These are phyloP conservation scores for Dryadula phaetusa DNA, from an alignment of 2,888 invertebrate species.

Conservation along the genomic window DNA sequence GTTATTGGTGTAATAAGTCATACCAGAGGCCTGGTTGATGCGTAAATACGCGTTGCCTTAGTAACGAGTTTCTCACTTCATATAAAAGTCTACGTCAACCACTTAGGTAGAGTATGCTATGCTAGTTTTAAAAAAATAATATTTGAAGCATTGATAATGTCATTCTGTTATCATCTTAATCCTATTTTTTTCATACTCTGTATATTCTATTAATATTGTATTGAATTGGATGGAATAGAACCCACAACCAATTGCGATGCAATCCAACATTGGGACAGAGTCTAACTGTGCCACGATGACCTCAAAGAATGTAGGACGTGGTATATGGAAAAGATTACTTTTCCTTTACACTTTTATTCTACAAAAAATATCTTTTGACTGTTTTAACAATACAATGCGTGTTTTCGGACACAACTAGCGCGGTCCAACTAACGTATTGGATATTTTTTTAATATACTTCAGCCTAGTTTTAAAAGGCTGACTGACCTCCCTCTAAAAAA, in stretches of 20 bases:
- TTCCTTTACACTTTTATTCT: background rate
- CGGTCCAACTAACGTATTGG: slow-evolving; percentile 1
- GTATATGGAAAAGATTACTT: background rate
- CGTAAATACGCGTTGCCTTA: too few species aligned
- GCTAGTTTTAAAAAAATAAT: too few species aligned
- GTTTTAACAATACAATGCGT: background rate
- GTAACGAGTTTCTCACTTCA: background rate
- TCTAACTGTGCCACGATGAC: too few species aligned
- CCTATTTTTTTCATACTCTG: too few species aligned
- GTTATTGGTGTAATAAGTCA: slow-evolving; percentile 9
- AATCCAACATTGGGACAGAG: background rate
- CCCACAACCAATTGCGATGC: too few species aligned
- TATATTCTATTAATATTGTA: too few species aligned
- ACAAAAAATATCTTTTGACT: background rate
- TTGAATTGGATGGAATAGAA: too few species aligned
- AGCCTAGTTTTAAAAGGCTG: slow-evolving; percentile 6
- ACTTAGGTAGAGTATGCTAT: too few species aligned
- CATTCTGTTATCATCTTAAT: too few species aligned
- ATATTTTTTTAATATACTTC: slow-evolving; percentile 13
- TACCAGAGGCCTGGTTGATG: background rate
- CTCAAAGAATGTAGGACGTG: background rate
- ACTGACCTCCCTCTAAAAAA: slow-evolving; percentile 8
- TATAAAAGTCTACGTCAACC: too few species aligned
- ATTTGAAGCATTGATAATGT: too few species aligned
- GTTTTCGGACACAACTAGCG: background rate